phyloP scores from a whole-genome alignment of 2,797 vertebrate species.

The Myotis planiceps region DNA sequence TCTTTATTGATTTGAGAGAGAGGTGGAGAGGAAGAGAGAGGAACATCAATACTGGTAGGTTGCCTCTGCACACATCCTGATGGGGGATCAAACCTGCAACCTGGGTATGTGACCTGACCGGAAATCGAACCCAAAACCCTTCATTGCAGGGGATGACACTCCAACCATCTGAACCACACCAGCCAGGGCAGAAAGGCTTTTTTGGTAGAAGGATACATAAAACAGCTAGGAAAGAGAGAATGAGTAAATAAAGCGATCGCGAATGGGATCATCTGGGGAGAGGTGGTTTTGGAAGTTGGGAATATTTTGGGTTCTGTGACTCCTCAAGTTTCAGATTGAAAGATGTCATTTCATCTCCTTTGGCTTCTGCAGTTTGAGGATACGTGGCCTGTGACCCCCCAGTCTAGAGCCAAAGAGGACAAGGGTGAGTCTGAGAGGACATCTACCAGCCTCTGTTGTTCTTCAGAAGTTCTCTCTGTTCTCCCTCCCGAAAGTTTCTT shows the following conservation, averaged over 20 bases:
- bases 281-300: neutral
- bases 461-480: rapidly evolving
- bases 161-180: neutral
- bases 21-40: neutral
- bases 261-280: neutral
- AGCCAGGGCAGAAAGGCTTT: neutral
- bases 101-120: neutral
- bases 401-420: constrained; percentile 80
- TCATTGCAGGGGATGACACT: neutral
- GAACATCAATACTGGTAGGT: neutral
- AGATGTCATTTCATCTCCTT: neutral
- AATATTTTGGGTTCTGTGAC: neutral
- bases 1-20: neutral
- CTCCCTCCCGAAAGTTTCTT: neutral
- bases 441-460: neutral
- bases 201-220: neutral
- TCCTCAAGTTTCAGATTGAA: constrained; percentile 19
- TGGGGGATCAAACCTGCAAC: neutral
- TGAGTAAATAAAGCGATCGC: neutral
- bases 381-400: neutral
- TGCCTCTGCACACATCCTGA: neutral
- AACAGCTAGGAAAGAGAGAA: neutral
- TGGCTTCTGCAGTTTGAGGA: constrained; percentile 80
- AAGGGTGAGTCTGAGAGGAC: constrained; percentile 79
- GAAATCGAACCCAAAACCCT: neutral